Conservation (phyloP, 2,797 vertebrate genomes). For the Pseudochirops cupreus region DNA sequence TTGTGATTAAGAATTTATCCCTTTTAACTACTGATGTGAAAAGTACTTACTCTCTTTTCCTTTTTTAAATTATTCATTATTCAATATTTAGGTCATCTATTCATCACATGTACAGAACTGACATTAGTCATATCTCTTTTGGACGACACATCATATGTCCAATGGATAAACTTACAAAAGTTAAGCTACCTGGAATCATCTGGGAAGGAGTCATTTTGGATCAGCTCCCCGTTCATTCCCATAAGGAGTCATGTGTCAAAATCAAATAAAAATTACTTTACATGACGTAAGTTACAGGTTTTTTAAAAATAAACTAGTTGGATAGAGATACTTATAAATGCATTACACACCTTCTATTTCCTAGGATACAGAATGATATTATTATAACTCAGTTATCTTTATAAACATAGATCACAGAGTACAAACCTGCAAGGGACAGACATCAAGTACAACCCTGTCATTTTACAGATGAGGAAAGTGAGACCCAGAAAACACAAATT, state of each 20-base stretch:
- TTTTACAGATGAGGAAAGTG: neutral
- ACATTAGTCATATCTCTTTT: neutral
- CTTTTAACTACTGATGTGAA: neutral
- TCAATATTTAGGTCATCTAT: neutral
- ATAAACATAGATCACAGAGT: neutral
- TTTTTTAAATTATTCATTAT: neutral
- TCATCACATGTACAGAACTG: neutral
- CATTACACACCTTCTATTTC: neutral
- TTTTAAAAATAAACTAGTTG: neutral
- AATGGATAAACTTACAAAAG: neutral
- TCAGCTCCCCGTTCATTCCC: neutral
- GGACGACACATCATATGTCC: neutral
- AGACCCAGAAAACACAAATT: neutral
- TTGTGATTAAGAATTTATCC: no score
- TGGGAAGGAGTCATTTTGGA: neutral
- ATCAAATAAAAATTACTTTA: no score
- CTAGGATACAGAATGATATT: neutral
- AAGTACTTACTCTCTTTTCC: neutral
- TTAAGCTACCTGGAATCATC: neutral
- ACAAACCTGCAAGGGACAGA: neutral
- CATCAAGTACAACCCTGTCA: neutral
- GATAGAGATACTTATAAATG: neutral
- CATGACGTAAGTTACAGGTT: neutral
- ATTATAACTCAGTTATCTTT: neutral
- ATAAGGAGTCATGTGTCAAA: neutral